These are phyloP conservation scores for Drosophila nr. perissopoda DNA, from an alignment of 2,888 invertebrate species.

Conservation along the genomic window DNA sequence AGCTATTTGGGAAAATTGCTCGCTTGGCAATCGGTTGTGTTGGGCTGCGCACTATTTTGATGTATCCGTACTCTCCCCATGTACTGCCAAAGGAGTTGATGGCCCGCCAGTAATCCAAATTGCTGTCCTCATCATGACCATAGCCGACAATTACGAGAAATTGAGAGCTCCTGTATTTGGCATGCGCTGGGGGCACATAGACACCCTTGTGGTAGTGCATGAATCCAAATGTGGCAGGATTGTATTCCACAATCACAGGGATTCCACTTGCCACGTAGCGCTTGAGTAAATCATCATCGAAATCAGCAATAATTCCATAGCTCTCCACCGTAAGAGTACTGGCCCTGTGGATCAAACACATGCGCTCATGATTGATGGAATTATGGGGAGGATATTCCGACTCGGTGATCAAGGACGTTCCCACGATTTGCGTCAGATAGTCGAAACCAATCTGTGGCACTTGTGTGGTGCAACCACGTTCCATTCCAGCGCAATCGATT, in stretches of 20 bases:
- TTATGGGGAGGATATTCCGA: constrained; percentile 89
- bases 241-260: constrained; percentile 80
- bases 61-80: constrained; percentile 83
- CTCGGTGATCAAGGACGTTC: constrained; percentile 91
- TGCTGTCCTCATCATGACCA: constrained; percentile 61
- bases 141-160: constrained; percentile 81
- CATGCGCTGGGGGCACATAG: constrained; percentile 67
- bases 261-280: constrained; percentile 63
- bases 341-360: constrained; percentile 70
- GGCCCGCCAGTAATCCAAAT: constrained; percentile 76
- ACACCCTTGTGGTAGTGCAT: constrained; percentile 81
- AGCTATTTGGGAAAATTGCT: constrained; percentile 73
- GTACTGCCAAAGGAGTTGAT: constrained; percentile 81
- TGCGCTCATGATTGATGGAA: constrained; percentile 45
- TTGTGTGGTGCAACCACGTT: constrained; percentile 89
- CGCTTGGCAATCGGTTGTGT: constrained; percentile 64
- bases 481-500: constrained; percentile 90
- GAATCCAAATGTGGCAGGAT: constrained; percentile 82
- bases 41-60: constrained; percentile 67
- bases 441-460: constrained; percentile 91
- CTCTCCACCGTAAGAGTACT: constrained; percentile 38
- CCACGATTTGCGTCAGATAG: constrained; percentile 89
- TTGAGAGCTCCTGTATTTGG: constrained; percentile 67
- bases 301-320: constrained; percentile 63
- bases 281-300: constrained; percentile 64